These are phyloP conservation scores for Lepidocolaptes lacrymiger DNA, from an alignment of 2,797 vertebrate genomes.

Conservation along the genomic window DNA sequence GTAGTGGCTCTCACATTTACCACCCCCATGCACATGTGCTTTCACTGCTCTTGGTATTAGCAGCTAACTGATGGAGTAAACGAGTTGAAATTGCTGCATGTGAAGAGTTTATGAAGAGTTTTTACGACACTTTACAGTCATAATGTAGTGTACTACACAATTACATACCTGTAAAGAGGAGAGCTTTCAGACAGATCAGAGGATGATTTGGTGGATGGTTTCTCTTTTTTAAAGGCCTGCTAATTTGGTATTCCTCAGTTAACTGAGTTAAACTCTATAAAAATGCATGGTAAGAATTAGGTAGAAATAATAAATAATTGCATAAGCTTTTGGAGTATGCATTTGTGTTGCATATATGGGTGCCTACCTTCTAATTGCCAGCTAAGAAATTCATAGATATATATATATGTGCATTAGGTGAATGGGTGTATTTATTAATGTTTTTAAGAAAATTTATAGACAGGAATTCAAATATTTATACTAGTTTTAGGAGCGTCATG, in stretches of 20 bases:
- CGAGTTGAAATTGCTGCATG: background rate
- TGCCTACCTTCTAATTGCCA: background rate
- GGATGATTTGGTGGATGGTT: background rate
- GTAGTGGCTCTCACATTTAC: background rate
- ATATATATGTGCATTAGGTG: background rate
- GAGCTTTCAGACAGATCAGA: background rate
- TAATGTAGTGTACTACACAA: background rate
- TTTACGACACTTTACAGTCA: background rate
- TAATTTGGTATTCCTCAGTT: background rate
- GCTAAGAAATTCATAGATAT: background rate
- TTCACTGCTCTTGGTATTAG: background rate
- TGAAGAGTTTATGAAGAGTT: background rate
- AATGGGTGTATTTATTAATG: background rate
- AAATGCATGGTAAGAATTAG: background rate
- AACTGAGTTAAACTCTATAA: background rate
- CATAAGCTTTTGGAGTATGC: background rate
- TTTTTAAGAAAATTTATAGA: background rate
- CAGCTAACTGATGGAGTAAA: background rate
- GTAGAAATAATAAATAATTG: background rate
- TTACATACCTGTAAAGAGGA: background rate
- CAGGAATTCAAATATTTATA: background rate
- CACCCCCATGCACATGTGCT: fast-evolving
- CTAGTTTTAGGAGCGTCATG: background rate
- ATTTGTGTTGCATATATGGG: background rate
- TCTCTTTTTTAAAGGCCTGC: background rate